phyloP scores from a whole-genome alignment of 2,797 vertebrate genomes.

The Schizothorax lantsangensis region DNA sequence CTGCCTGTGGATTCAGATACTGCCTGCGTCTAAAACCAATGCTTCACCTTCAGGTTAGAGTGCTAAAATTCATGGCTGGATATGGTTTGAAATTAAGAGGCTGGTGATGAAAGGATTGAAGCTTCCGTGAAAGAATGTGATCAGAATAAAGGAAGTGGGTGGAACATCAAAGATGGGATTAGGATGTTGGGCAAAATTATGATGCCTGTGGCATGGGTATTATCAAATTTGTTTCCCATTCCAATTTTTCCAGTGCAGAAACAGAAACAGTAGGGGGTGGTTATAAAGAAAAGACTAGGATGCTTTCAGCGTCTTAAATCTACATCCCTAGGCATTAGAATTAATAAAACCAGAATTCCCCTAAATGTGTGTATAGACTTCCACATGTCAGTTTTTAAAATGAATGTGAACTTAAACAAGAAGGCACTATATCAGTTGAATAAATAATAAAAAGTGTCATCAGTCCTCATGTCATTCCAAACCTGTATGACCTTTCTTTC shows the following conservation, averaged over 20 bases:
- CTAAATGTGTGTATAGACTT: slow-evolving; percentile 65
- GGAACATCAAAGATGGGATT: slow-evolving; percentile 73
- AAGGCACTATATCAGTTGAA: background rate
- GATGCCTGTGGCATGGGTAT: slow-evolving; percentile 59
- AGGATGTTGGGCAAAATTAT: slow-evolving; percentile 62
- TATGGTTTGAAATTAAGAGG: slow-evolving; percentile 42
- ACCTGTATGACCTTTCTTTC: background rate
- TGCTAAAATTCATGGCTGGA: slow-evolving; percentile 33
- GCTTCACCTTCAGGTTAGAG: slow-evolving; percentile 18
- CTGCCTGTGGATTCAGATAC: background rate
- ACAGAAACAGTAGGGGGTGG: slow-evolving; percentile 15
- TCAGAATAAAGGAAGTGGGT: slow-evolving; percentile 65
- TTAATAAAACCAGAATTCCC: slow-evolving; percentile 12
- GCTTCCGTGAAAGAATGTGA: slow-evolving; percentile 29
- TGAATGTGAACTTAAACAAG: slow-evolving; percentile 57
- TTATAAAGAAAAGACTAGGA: slow-evolving; percentile 11
- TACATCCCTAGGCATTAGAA: background rate
- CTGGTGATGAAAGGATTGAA: slow-evolving; percentile 46
- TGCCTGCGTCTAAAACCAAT: background rate
- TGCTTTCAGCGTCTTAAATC: background rate
- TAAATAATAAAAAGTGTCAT: background rate
- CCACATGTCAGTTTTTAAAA: slow-evolving; percentile 66
- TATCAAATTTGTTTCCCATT: slow-evolving; percentile 52
- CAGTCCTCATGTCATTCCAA: background rate
- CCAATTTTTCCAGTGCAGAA: slow-evolving; percentile 36